A percentile compares a stretch with the other conserved stretches of the same genome.
These are phyloP conservation scores for Philopedon plagiatum DNA, from an alignment of 2,888 invertebrate species.

Conservation along the genomic window DNA sequence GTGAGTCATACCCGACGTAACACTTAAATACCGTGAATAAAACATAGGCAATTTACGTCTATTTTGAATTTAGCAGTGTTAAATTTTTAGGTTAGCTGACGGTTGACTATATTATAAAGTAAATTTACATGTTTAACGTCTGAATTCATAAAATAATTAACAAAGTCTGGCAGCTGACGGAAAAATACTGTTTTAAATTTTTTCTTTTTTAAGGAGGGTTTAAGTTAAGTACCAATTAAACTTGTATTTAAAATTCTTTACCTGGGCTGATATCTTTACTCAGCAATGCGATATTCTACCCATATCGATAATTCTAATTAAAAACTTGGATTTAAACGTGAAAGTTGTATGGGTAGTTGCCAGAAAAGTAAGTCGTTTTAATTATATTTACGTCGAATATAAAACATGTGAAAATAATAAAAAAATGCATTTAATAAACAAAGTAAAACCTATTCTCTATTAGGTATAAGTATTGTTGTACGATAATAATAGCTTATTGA, in stretches of 20 bases:
- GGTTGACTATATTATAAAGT: neutral
- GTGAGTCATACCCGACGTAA: neutral
- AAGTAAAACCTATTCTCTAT: too few relatives aligned
- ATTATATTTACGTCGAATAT: too few relatives aligned
- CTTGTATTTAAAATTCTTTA: neutral
- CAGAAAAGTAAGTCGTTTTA: too few relatives aligned
- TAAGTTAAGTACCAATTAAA: neutral
- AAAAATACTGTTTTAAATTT: neutral
- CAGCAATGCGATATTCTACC: neutral
- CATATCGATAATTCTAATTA: too few relatives aligned
- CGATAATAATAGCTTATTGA: too few relatives aligned
- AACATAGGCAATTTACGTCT: too few relatives aligned
- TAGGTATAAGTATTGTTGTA: too few relatives aligned
- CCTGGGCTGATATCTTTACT: neutral
- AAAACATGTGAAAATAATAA: too few relatives aligned
- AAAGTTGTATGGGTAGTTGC: too few relatives aligned
- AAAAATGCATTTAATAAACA: too few relatives aligned
- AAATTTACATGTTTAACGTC: neutral
- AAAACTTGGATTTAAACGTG: too few relatives aligned
- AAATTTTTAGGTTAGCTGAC: neutral
- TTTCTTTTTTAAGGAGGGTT: neutral
- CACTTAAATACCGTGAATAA: neutral
- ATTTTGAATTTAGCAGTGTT: neutral
- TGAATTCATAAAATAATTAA: neutral
- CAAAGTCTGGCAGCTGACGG: neutral